These are phyloP conservation scores for Caenorhabditis sp. DNA, from an alignment of 2,888 invertebrate species.

Conservation along the genomic window DNA sequence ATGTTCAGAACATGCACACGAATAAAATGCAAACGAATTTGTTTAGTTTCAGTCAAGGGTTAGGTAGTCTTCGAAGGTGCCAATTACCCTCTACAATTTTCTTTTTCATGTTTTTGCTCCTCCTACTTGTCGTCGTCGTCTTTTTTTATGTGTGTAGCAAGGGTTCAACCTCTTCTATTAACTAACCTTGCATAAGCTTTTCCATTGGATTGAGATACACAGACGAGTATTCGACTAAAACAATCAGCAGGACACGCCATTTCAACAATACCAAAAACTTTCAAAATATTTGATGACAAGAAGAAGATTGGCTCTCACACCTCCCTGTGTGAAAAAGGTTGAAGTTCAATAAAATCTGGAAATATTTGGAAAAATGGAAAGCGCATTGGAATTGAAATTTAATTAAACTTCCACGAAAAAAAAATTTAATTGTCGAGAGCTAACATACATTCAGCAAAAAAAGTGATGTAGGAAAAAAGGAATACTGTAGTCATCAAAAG, in stretches of 20 bases:
- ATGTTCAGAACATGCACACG: not conserved
- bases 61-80: not conserved
- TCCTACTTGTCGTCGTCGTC: not conserved
- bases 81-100: not conserved
- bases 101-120: not conserved
- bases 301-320: not conserved
- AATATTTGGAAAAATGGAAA: conserved; percentile 7
- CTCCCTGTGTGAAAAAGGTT: not conserved
- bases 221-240: conserved; percentile 27
- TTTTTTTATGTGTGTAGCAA: not conserved
- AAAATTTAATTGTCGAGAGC: no score
- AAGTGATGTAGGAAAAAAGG: no score
- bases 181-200: conserved; percentile 34
- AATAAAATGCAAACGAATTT: not conserved
- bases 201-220: conserved; percentile 20
- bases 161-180: not conserved
- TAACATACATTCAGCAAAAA: no score
- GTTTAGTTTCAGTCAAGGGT: not conserved
- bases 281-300: not conserved
- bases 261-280: conserved; percentile 5
- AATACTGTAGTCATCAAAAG: no score
- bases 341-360: conserved; percentile 9
- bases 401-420: no score
- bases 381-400: no score
- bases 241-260: conserved; percentile 33